Evolutionary conservation across 2,888 invertebrate species (phyloP), one percentile per base, ranked within the genome.

Genomic region (Leptothorax acervorum): DNA sequence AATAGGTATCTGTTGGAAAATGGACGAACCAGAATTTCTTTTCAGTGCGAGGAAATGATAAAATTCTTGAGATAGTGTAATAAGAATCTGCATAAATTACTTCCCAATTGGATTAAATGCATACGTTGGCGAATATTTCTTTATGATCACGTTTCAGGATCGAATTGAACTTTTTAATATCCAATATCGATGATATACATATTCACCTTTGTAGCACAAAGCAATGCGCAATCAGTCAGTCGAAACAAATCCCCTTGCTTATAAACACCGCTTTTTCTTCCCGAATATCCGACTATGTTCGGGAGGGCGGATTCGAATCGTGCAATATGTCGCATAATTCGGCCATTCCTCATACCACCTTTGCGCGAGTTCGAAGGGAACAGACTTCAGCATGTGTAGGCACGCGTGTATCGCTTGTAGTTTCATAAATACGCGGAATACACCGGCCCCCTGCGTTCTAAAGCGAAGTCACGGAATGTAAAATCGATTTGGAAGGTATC

Each of bases 321-420:
- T 73, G 90, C 90, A 92, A 93, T 92, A 92, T 92, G 92, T 92
- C 92, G 93, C 91, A 93, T 93, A 93, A 93, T 93, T 93, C 90
- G 84, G 85, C 91, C 87, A 93, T 93, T 92, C 90, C 90, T 92
- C 93, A 91, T 88, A 86, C 87, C 85, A 89, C 82, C 79, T 79
- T 76, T 73, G 57, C 55, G n/a, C 45, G 53, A 48, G 35, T 86
- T 75, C 83, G 88, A 55, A 87, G 88, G 89, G 85, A 87, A 88
- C 88, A 83, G 87, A 85, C 87, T 90, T 85, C 84, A 86, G 87
- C 91, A 88, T 87, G 83, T 90, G 88, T 90, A 90, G 81, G 62
- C 84, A 79, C 83, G 86, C 76, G 62, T 85, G 85, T 82, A 76
- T 85, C 84, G 81, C 85, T 82, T 83, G 78, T 82, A 75, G 86